A percentile compares a stretch with the other conserved stretches of the same genome.
Conservation (phyloP, 2,888 invertebrate species). For the Clitarchus hookeri region DNA sequence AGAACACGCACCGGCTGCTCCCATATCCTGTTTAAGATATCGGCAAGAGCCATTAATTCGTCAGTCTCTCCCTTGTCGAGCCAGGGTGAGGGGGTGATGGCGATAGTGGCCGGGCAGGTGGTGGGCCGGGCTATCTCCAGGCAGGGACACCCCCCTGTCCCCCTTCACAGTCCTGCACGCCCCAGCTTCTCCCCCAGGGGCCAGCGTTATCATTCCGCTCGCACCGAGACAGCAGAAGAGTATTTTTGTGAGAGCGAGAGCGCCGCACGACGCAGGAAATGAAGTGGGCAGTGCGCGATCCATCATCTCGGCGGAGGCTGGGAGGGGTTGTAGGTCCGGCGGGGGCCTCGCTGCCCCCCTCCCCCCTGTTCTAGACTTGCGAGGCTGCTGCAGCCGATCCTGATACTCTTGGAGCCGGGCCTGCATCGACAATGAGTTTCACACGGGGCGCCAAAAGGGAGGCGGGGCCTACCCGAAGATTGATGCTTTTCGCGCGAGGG, state of each 20-base stretch:
- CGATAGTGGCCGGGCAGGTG: not conserved
- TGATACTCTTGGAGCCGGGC: conserved; percentile 18
- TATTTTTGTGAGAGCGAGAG: not conserved
- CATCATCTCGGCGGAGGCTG: conserved; percentile 11
- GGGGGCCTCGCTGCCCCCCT: not conserved
- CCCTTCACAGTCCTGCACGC: not conserved
- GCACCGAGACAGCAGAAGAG: not conserved
- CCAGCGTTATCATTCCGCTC: not conserved
- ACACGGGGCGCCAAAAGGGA: not conserved
- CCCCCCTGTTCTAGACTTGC: not conserved
- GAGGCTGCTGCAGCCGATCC: not conserved
- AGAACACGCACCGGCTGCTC: not conserved
- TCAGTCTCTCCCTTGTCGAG: not conserved
- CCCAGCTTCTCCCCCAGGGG: not conserved
- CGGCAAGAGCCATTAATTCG: conserved; percentile 14
- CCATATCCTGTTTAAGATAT: conserved; percentile 14
- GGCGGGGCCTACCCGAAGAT: conserved; percentile 3
- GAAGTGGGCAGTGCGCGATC: conserved; percentile 28
- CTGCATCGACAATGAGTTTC: conserved; percentile 25
- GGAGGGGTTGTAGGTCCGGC: not conserved
- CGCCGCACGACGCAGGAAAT: conserved; percentile 17
- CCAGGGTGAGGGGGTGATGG: not conserved
- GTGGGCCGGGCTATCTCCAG: not conserved
- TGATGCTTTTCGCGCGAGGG: conserved; percentile 23
- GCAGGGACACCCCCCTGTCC: not conserved